A percentile compares a stretch with the other conserved stretches of the same genome.
Evolutionary conservation across 2,113 vertebrate genomes (phyloP).

Genomic region (Sigmodon hispidus): DNA sequence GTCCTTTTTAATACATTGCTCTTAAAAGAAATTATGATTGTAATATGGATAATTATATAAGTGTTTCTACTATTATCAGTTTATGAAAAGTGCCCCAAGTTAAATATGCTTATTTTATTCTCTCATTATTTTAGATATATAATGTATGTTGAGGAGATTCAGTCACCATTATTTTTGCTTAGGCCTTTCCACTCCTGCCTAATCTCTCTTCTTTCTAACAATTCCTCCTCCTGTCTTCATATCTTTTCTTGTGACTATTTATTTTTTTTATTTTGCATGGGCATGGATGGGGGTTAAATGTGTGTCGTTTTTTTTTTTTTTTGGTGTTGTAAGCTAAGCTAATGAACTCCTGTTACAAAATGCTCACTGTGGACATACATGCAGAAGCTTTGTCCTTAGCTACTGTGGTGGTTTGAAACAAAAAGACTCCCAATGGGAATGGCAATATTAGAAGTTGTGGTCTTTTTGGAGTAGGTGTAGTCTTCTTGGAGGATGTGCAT

Average conservation of each 20-base stretch:
- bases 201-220: not conserved
- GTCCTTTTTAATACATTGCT: not conserved
- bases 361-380: not conserved
- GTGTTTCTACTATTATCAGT: not conserved
- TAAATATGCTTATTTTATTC: not conserved
- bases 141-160: not conserved
- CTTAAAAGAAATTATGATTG: not conserved
- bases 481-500: not conserved
- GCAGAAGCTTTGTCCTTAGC: too few relatives aligned
- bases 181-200: too few relatives aligned
- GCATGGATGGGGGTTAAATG: not conserved
- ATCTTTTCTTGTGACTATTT: not conserved
- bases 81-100: not conserved
- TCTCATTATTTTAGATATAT: not conserved
- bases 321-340: not conserved
- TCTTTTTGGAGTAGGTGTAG: too few relatives aligned
- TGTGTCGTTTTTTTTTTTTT: too few relatives aligned
- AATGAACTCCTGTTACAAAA: not conserved
- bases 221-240: not conserved
- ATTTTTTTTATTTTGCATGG: not conserved
- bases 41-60: not conserved
- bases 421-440: not conserved
- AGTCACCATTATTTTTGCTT: not conserved
- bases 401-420: not conserved
- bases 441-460: not conserved